Evolutionary conservation across 92 coral and sea anemone genomes (phyloP).

Genomic region (Meandrina meandrites): DNA sequence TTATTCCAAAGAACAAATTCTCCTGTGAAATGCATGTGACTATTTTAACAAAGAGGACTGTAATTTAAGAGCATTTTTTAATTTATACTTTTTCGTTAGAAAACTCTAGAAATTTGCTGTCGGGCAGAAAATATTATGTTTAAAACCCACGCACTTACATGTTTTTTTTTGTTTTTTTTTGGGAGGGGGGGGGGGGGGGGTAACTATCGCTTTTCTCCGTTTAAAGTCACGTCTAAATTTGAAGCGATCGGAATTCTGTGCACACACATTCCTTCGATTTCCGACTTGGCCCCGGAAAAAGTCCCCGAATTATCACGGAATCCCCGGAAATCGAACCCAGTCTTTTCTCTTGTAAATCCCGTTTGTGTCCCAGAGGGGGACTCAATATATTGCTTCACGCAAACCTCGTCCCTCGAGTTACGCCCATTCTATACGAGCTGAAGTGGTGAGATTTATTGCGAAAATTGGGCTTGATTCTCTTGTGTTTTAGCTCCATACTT

Average conservation of each 20-base stretch:
- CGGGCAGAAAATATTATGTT: neutral
- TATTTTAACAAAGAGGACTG: no score
- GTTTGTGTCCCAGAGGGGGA: constrained; percentile 26
- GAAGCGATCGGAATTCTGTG: neutral
- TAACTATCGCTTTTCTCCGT: neutral
- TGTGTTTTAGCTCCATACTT: neutral
- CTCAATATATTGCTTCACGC: constrained; percentile 31
- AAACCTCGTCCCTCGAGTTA: constrained; percentile 13
- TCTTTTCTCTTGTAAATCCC: neutral
- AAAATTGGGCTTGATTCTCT: constrained; percentile 13
- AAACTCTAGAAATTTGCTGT: neutral
- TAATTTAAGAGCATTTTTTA: neutral
- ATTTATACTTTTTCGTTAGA: neutral
- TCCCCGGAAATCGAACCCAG: constrained; percentile 40
- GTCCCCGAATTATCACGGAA: neutral
- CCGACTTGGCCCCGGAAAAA: neutral
- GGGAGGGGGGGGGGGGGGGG: no score
- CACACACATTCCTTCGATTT: neutral
- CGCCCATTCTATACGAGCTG: constrained; percentile 32
- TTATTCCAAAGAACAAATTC: neutral
- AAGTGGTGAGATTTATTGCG: constrained; percentile 2
- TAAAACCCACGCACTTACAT: neutral
- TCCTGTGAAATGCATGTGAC: neutral
- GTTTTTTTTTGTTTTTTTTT: no score
- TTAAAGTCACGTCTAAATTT: neutral